Conservation (phyloP, 2,888 invertebrate species). For the Opisthograptis luteolata region DNA sequence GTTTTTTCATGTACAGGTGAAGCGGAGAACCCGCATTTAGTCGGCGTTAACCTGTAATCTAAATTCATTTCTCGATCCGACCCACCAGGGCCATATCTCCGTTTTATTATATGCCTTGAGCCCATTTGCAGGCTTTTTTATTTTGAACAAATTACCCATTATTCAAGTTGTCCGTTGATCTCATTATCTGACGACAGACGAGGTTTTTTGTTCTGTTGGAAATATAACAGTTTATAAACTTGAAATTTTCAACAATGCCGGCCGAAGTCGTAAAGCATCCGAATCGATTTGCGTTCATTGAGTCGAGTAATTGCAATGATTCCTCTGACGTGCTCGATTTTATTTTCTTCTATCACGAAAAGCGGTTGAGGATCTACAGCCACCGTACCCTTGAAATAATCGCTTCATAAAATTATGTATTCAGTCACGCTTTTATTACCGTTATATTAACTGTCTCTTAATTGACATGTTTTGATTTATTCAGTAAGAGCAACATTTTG, state of each 20-base stretch:
- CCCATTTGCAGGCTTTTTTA: conserved; percentile 82
- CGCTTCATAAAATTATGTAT: too few relatives aligned
- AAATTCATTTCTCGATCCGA: conserved; percentile 84
- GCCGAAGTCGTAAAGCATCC: conserved; percentile 61
- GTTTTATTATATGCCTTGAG: conserved; percentile 81
- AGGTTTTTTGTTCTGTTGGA: conserved; percentile 35
- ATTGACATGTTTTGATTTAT: too few relatives aligned
- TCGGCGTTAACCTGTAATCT: conserved; percentile 84
- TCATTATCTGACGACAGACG: conserved; percentile 72
- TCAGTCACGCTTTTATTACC: too few relatives aligned
- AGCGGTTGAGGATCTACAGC: conserved; percentile 32
- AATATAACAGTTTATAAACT: conserved; percentile 49
- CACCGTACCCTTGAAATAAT: too few relatives aligned
- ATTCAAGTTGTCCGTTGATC: conserved; percentile 74
- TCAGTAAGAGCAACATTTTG: too few relatives aligned
- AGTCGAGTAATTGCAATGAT: conserved; percentile 71
- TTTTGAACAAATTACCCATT: conserved; percentile 81
- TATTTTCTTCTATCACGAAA: conserved; percentile 53
- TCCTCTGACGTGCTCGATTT: conserved; percentile 56
- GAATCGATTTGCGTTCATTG: conserved; percentile 71
- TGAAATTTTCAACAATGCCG: conserved; percentile 51
- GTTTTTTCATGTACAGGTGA: conserved; percentile 81
- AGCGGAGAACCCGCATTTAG: conserved; percentile 79
- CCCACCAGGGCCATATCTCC: conserved; percentile 78
- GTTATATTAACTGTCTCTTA: too few relatives aligned